Evolutionary conservation across 1,140 invertebrate genomes (phyloP).

Genomic region (Bombus picipes): DNA sequence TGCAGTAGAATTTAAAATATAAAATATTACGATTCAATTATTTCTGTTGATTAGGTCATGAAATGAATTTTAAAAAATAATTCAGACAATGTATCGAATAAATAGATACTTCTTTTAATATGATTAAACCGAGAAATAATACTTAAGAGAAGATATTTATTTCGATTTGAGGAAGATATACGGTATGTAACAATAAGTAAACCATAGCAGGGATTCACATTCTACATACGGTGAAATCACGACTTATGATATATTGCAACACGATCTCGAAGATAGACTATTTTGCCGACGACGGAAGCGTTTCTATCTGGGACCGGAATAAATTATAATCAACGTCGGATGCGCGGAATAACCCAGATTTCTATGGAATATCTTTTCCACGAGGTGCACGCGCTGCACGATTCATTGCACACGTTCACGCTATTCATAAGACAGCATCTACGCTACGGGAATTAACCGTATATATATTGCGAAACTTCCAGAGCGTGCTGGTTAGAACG

Average conservation of each 20-base stretch:
- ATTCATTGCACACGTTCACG: constrained; percentile 18
- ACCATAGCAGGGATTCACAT: not conserved
- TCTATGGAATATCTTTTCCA: constrained; percentile 16
- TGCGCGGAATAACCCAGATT: constrained; percentile 14
- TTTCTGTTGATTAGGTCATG: too few relatives aligned
- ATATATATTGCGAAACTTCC: constrained; percentile 7
- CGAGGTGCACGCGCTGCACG: constrained; percentile 3
- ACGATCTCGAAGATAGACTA: constrained; percentile 15
- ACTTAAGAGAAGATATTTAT: not conserved
- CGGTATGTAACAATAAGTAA: not conserved
- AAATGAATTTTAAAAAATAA: not conserved
- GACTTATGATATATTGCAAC: not conserved
- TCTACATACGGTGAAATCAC: not conserved
- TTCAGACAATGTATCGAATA: not conserved
- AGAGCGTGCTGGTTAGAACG: not conserved
- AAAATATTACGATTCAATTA: not conserved
- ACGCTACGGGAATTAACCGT: constrained; percentile 4
- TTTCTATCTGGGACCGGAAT: constrained; percentile 27
- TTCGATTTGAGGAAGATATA: not conserved
- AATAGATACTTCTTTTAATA: not conserved
- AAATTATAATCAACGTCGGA: constrained; percentile 54
- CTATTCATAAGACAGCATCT: constrained; percentile 11
- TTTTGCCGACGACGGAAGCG: constrained; percentile 16
- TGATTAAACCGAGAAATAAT: not conserved
- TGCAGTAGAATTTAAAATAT: not conserved